phyloP scores from a whole-genome alignment of 2,113 vertebrate genomes.

The Alectura lathami region DNA sequence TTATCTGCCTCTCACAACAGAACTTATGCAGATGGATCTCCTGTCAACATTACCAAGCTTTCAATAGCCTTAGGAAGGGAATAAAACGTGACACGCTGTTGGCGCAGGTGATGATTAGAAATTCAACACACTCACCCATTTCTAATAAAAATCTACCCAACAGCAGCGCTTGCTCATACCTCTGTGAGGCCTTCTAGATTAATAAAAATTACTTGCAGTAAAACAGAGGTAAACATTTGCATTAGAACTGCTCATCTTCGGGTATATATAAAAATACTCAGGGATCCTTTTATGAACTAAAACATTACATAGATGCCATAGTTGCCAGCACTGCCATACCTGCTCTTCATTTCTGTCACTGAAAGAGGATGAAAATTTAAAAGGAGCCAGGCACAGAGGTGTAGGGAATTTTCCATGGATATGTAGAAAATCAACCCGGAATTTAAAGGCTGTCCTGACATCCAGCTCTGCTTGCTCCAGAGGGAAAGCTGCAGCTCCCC shows the following conservation, averaged over 20 bases:
- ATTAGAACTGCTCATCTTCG: not conserved
- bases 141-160: not conserved
- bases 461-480: not conserved
- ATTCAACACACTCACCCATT: not conserved
- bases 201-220: not conserved
- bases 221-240: not conserved
- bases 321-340: not conserved
- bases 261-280: not conserved
- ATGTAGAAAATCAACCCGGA: accelerated
- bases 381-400: not conserved
- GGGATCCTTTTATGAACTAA: not conserved
- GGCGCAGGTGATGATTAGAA: not conserved
- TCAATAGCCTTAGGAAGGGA: not conserved
- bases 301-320: not conserved
- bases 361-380: not conserved
- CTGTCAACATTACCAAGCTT: not conserved
- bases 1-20: not conserved
- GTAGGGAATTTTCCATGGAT: not conserved
- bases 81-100: not conserved
- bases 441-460: not conserved
- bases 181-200: not conserved
- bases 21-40: not conserved
- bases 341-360: not conserved
- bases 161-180: not conserved
- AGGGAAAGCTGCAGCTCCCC: not conserved